phyloP scores from a whole-genome alignment of 2,113 vertebrate genomes.

The Mohoua ochrocephala region DNA sequence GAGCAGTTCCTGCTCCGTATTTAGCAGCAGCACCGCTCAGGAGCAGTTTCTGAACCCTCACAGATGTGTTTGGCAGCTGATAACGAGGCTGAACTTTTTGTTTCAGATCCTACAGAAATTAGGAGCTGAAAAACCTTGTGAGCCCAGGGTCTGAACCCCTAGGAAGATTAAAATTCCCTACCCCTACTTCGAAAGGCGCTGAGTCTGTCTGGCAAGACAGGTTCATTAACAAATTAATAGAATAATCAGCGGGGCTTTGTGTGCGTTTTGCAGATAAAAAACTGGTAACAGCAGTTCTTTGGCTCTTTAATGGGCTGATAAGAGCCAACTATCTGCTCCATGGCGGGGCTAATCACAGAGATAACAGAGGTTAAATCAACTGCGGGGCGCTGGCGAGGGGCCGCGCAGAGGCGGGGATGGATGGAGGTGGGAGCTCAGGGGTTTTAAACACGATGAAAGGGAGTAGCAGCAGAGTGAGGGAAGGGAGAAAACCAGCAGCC shows the following conservation, averaged over 20 bases:
- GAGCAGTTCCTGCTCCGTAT: not conserved
- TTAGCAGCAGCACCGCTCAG: not conserved
- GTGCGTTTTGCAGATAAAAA: slow-evolving; percentile 80
- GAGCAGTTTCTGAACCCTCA: not conserved
- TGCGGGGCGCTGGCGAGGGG: slow-evolving; percentile 45
- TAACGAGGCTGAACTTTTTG: not conserved
- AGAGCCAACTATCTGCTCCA: slow-evolving; percentile 74
- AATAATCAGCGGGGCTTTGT: slow-evolving; percentile 82
- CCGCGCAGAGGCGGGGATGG: not conserved
- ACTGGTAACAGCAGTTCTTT: slow-evolving; percentile 78
- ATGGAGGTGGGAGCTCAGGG: not conserved
- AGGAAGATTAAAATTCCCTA: slow-evolving; percentile 47
- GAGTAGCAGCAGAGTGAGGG: not conserved
- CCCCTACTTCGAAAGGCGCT: slow-evolving; percentile 30
- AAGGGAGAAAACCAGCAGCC: not conserved
- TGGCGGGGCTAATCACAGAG: slow-evolving; percentile 72
- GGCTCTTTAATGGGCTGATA: slow-evolving; percentile 79
- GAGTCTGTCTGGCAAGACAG: slow-evolving; percentile 73
- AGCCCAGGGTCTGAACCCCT: slow-evolving; percentile 1
- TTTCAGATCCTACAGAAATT: not conserved
- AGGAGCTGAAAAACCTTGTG: not conserved
- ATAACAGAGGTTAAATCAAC: slow-evolving; percentile 77
- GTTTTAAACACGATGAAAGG: not conserved
- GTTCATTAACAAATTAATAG: slow-evolving; percentile 85
- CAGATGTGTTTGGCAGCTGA: not conserved